Conservation (phyloP, 2,797 vertebrate genomes). For the Dromococcyx pavoninus region DNA sequence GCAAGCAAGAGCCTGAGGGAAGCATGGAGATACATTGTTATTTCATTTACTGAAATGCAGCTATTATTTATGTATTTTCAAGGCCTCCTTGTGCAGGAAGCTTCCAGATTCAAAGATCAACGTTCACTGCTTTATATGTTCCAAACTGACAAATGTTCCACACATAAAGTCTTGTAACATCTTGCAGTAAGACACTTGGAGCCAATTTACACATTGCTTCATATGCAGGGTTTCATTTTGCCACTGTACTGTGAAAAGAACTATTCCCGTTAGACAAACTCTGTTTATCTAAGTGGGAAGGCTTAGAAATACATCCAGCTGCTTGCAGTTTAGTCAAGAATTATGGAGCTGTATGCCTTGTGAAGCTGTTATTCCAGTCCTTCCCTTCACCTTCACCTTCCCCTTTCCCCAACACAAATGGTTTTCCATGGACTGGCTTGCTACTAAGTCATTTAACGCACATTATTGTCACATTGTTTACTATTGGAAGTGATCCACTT, state of each 20-base stretch:
- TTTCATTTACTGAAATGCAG: neutral
- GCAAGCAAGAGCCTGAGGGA: neutral
- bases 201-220: neutral
- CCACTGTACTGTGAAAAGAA: neutral
- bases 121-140: neutral
- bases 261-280: neutral
- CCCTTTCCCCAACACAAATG: neutral
- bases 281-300: neutral
- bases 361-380: no score
- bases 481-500: neutral
- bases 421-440: neutral
- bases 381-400: no score
- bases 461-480: neutral
- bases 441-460: neutral
- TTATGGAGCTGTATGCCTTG: neutral
- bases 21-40: neutral
- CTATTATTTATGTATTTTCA: slow-evolving; percentile 7
- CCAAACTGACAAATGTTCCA: neutral
- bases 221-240: neutral
- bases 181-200: neutral
- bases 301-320: neutral
- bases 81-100: neutral
- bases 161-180: neutral
- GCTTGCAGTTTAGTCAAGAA: neutral
- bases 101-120: neutral